Base-by-base conservation (phyloP, 2,113 vertebrate genomes). In the Platichthys stellatus region DNA sequence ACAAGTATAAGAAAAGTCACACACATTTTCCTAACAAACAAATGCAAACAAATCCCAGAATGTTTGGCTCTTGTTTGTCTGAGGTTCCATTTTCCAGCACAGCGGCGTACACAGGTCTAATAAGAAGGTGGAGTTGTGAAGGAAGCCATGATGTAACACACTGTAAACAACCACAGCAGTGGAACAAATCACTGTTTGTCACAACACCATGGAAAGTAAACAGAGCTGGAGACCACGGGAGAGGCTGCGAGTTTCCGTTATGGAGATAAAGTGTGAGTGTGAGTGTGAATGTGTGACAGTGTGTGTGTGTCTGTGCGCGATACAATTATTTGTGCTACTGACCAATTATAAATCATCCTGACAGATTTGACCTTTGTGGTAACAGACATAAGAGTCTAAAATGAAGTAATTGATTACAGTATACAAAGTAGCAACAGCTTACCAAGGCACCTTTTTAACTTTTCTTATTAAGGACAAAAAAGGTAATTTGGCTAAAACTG, bases 61-160 rank as follows among this genome's bases (percentile, higher is more conserved):
- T 18, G n/a, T 51, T 2, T 18, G 15, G 0, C 47, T 51, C 47
- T 51, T 17, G 3, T 51, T 18, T 51, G 76, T 67, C 40, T 5
- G 28, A 73, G 66, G 64, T 20, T 66, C 17, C 10, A 21, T 71
- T 64, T 31, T 80, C 63, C 63, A 69, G 62, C 43, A 40, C 2
- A 3, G 61, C n/a, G 51, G 68, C 8, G 72, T 70, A 76, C 73
- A 84, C 62, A 74, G 71, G 66, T 73, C 17, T 79, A 81, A 81
- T 86, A 78, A 70, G 59, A 58, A 49, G 20, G 54, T 56, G 66
- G 53, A 64, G 57, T 2, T 5, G 74, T 45, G 59, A 81, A 70
- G 75, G 74, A 72, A 78, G 68, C 56, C 73, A 75, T 85, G 85
- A 90, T 86, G 89, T 86, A 83, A 91, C 71, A 74, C 61, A 64